phyloP scores from a whole-genome alignment of 2,113 vertebrate species.

The Aptenodytes forsteri region DNA sequence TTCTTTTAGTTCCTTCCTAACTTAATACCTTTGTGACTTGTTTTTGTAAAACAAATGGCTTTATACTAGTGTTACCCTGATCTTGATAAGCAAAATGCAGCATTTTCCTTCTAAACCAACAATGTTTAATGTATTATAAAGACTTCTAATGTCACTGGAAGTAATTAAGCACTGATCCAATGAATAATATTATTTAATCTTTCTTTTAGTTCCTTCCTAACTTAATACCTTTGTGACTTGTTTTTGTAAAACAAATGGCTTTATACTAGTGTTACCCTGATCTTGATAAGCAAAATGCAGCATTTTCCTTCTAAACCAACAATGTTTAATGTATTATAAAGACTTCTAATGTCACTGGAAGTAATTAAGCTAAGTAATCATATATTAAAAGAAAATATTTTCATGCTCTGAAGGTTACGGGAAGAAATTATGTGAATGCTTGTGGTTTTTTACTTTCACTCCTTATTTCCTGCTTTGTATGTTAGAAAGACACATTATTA shows the following conservation, averaged over 20 bases:
- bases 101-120: background rate
- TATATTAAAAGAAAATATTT: background rate
- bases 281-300: background rate
- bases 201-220: background rate
- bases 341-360: background rate
- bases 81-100: background rate
- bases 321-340: background rate
- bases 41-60: background rate
- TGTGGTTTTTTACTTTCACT: background rate
- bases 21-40: background rate
- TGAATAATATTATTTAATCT: background rate
- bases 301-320: background rate
- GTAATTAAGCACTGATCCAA: background rate
- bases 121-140: background rate
- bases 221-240: background rate
- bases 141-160: background rate
- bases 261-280: background rate
- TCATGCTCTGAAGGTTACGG: background rate
- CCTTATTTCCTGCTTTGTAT: background rate
- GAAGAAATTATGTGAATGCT: background rate
- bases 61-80: background rate
- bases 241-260: background rate
- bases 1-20: background rate
- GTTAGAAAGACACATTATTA: background rate
- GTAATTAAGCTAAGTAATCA: background rate